Evolutionary conservation across 2,113 vertebrate genomes (phyloP), one percentile per base, ranked within the genome.

Genomic region (Panthera leo): DNA sequence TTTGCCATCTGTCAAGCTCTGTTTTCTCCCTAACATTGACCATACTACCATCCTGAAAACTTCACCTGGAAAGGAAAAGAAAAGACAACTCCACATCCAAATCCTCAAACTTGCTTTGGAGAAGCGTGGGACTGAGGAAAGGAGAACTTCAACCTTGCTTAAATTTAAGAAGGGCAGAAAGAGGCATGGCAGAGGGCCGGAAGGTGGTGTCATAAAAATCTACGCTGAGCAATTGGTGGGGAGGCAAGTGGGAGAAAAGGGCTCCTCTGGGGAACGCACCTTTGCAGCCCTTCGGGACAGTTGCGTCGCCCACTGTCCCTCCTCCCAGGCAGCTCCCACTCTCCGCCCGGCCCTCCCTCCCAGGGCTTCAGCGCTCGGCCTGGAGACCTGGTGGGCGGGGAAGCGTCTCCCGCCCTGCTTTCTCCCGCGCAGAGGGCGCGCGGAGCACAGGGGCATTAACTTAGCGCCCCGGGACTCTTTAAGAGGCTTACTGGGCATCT

Each of bases 311-410:
- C 51, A 0, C 9, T 0, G 7, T 42, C 73, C 89, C n/a, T 34
- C 65, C 75, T 27, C 65, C 39, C 13, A 1, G 14, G 31, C 5
- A 5, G 31, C 14, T 65, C 21, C 42, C 86, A 12, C 51, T 80
- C 70, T 29, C 94, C 75, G 76, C 90, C 80, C 48, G 19, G 58
- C 68, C 87, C 51, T 34, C 61, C 85, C 16, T 76, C 58, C 25
- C 15, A 0, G 1, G 39, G 31, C 29, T 18, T 12, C 31, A 0
- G 39, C 4, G n/a, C 42, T 45, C 2, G n/a, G 90, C 79, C 5
- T 0, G 58, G 0, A 8, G 27, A 15, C 58, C 5, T 0, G 12
- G 89, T 95, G 94, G 97, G 97, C 97, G 97, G 97, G 92, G 97
- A 61, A 53, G 95, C 75, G 2, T 27, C 42, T 42, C 11, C 36